Evolutionary conservation across 2,888 invertebrate genomes (phyloP), one percentile per base, ranked within the genome.

Genomic region (Arge pagana): DNA sequence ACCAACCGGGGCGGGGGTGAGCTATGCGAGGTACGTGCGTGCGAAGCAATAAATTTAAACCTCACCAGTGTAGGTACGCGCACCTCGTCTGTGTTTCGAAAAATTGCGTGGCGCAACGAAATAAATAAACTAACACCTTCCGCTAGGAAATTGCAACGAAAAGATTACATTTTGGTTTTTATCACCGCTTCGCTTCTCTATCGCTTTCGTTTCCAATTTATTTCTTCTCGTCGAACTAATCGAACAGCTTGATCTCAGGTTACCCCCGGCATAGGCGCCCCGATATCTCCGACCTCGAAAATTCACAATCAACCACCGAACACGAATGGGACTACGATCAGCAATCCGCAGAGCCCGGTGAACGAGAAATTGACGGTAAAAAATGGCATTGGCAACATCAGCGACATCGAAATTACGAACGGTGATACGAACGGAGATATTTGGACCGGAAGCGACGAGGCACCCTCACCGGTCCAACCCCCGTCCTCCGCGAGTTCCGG

Each of bases 401-500:
- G 74, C 49, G 78, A 80, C 61, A 77, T 79, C 64, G 80, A 80
- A 61, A 78, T 79, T 58, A 77, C 78, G 39, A 76, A 68, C 55
- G 75, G 73, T 59, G 71, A 72, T 58, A 70, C 66, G 63, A 72
- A 66, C 62, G 73, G 77, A 53, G 77, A 77, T 59, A 78, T 75
- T 54, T 80, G 80, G 77, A 76, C 76, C 40, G 81, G 67, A 26
- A 72, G 65, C 58, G 72, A 71, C 48, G 76, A 82, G 67, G 83
- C 80, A 74, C 82, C 70, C 74, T 83, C 72, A 26, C 77, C 72
- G 26, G 69, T 71, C 70, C 75, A 89, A 65, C 85, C 85, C 58
- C 87, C 85, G 62, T 87, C 85, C 72, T 88, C 86, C 60, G 88
- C 86, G 60, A 86, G 86, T 55, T 91, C 91, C 55, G 92, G 91